Evolutionary conservation across 2,797 vertebrate species (phyloP).

Genomic region (Buphagus erythrorhynchus): DNA sequence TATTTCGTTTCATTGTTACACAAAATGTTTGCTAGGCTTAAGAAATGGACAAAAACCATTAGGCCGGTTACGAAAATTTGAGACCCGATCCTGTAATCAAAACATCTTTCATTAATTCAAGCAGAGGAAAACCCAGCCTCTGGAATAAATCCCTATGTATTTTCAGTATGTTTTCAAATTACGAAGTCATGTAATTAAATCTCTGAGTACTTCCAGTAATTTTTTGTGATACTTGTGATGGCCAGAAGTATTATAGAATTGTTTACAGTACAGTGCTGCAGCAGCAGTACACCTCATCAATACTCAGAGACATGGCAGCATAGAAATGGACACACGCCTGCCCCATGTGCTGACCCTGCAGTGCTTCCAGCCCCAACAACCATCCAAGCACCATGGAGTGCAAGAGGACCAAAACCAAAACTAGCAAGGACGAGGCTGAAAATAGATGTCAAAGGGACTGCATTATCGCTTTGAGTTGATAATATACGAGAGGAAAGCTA

Average conservation of each 20-base stretch:
- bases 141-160: background rate
- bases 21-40: background rate
- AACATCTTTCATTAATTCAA: background rate
- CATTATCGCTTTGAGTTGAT: background rate
- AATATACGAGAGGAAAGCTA: rapidly evolving
- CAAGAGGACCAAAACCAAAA: background rate
- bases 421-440: too few relatives aligned
- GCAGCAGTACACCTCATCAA: rapidly evolving
- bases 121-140: background rate
- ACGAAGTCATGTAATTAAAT: background rate
- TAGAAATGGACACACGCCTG: rapidly evolving
- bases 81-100: background rate
- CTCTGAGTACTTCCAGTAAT: background rate
- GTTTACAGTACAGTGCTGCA: rapidly evolving
- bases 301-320: rapidly evolving
- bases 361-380: too few relatives aligned
- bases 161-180: background rate
- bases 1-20: background rate
- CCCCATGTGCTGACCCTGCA: rapidly evolving
- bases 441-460: rapidly evolving
- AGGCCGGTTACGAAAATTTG: background rate
- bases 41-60: background rate
- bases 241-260: background rate
- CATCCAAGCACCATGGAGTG: rapidly evolving
- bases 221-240: background rate